These are phyloP conservation scores for Varanus komodoensis DNA, from an alignment of 2,113 vertebrate genomes.

Conservation along the genomic window DNA sequence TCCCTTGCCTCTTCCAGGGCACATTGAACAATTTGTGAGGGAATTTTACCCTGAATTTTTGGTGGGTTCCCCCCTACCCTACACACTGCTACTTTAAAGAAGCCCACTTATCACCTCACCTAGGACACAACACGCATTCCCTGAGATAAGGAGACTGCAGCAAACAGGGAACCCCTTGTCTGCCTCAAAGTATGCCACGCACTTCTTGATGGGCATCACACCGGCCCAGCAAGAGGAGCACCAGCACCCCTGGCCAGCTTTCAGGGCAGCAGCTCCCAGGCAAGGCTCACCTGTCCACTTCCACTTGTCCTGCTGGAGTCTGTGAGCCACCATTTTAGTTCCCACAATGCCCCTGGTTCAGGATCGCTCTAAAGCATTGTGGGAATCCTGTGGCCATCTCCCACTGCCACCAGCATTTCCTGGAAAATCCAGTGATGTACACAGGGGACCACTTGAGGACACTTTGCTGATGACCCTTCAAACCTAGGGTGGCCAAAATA, in stretches of 20 bases:
- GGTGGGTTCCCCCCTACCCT: too few relatives aligned
- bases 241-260: neutral
- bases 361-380: neutral
- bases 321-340: neutral
- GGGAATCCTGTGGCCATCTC: neutral
- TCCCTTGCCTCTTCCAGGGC: too few relatives aligned
- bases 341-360: neutral
- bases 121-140: neutral
- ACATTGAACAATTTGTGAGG: too few relatives aligned
- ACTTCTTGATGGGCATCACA: neutral
- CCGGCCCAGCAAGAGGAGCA: neutral
- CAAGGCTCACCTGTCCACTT: too few relatives aligned
- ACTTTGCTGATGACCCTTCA: too few relatives aligned
- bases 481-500: too few relatives aligned
- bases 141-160: neutral
- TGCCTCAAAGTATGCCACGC: neutral
- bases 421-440: neutral
- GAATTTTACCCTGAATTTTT: too few relatives aligned
- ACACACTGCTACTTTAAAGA: neutral
- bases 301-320: neutral
- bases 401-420: neutral
- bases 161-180: neutral
- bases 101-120: neutral
- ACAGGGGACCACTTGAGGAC: too few relatives aligned
- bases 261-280: neutral